Base-by-base conservation (phyloP, 2,888 invertebrate genomes). In the Eretmocerus hayati region DNA sequence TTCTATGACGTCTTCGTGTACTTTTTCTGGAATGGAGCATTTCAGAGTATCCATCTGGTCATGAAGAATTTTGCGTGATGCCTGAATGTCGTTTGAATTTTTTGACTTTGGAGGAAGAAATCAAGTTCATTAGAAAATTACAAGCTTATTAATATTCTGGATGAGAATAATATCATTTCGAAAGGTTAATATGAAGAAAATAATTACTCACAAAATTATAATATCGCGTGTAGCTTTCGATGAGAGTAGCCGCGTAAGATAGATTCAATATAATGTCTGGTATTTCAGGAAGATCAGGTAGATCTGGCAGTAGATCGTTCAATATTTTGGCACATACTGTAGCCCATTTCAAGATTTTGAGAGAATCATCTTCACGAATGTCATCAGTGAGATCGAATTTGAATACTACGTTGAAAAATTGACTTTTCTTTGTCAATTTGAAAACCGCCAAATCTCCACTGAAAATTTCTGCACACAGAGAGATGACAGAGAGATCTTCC, bases 161-260 rank as follows among this genome's bases (percentile, higher is more conserved):
- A 35, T 16, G 8, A 5, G 16, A 22, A 39, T 22, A 22, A 8
- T 16, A 39, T 43, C 36, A 23, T n/a, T 35, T 18, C 16, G 5
- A 18, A 32, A 21, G 26, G 6, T n/a, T n/a, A n/a, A n/a, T n/a
- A n/a, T 11, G 26, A 26, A 26, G 26, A 9, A 26, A 9, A 26
- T 11, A 26, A 26, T 26, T 48, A 49, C 47, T 70, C 60, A 75
- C 73, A 48, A 68, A 73, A 65, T 69, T 72, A 60, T 72, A 76
- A 58, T 74, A 64, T 32, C 62, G 58, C 11, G 62, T 56, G 52
- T 74, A 72, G 44, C 67, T 62, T 41, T 68, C 58, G 15, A 68
- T 64, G 6, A 74, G 46, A 32, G 68, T 60, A 30, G 71, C 57
- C 48, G 66, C 67, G 53, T 74, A 64, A 26, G 74, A 55, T 26